Evolutionary conservation across 2,797 vertebrate genomes (phyloP).

Genomic region (Rhinatrema bivittatum): DNA sequence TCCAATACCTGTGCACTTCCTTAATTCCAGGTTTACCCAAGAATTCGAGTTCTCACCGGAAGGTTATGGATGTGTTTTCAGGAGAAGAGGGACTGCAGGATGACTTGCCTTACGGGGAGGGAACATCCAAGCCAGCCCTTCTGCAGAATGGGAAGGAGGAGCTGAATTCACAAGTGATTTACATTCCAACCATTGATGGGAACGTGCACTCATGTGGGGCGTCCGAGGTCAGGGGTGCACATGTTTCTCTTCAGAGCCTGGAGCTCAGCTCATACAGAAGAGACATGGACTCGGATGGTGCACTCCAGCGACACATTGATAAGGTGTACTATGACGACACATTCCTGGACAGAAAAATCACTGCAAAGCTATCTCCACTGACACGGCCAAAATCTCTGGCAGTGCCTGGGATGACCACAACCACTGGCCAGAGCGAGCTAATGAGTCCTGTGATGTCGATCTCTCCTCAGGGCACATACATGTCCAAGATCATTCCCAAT

Average conservation of each 20-base stretch:
- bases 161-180: conserved; percentile 15
- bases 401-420: conserved; percentile 77
- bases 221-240: conserved; percentile 42
- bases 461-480: conserved; percentile 87
- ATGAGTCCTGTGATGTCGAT: conserved; percentile 82
- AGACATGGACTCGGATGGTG: conserved; percentile 26
- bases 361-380: conserved; percentile 41
- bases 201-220: conserved; percentile 34
- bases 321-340: conserved; percentile 69
- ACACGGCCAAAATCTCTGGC: conserved; percentile 85
- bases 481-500: conserved; percentile 95
- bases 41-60: conserved; percentile 21
- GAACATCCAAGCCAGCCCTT: rapidly evolving
- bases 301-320: conserved; percentile 67
- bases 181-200: conserved; percentile 74
- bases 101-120: rapidly evolving
- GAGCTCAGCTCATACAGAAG: too few relatives aligned
- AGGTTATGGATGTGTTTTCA: not conserved
- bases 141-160: conserved; percentile 28
- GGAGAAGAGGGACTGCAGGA: not conserved
- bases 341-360: conserved; percentile 48
- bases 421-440: conserved; percentile 51
- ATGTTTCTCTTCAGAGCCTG: conserved; percentile 71
- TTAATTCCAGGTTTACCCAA: too few relatives aligned
- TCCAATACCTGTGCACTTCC: too few relatives aligned